phyloP scores from a whole-genome alignment of 2,888 invertebrate species.

The Folsomia candida region DNA sequence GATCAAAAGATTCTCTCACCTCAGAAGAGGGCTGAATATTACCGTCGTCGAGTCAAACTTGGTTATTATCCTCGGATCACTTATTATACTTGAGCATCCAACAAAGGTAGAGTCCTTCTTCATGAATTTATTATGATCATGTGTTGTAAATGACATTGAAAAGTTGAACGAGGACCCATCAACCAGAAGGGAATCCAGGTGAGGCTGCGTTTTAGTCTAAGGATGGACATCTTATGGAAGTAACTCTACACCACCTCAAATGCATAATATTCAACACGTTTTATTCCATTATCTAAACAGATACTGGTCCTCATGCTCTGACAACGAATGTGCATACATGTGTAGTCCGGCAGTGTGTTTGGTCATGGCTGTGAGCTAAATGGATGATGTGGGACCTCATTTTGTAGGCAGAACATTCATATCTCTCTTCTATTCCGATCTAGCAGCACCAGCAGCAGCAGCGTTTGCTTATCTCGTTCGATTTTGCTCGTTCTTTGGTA shows the following conservation, averaged over 20 bases:
- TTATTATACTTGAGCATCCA: too few relatives aligned
- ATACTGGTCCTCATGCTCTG: neutral
- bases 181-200: neutral
- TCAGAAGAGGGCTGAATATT: neutral
- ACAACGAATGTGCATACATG: too few relatives aligned
- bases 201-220: neutral
- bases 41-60: neutral
- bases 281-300: neutral
- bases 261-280: neutral
- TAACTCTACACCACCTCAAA: neutral
- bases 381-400: neutral
- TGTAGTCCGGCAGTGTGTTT: neutral
- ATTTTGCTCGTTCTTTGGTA: neutral
- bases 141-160: slow-evolving; percentile 6
- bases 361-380: neutral
- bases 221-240: neutral
- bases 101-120: neutral
- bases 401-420: neutral
- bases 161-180: neutral
- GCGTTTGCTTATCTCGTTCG: neutral
- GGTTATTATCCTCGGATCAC: neutral
- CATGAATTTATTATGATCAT: slow-evolving; percentile 5
- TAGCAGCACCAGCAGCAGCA: too few relatives aligned
- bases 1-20: neutral
- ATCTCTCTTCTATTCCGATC: neutral